These are phyloP conservation scores for Anguilla marmorata DNA, from an alignment of 2,797 vertebrate species.

Conservation along the genomic window DNA sequence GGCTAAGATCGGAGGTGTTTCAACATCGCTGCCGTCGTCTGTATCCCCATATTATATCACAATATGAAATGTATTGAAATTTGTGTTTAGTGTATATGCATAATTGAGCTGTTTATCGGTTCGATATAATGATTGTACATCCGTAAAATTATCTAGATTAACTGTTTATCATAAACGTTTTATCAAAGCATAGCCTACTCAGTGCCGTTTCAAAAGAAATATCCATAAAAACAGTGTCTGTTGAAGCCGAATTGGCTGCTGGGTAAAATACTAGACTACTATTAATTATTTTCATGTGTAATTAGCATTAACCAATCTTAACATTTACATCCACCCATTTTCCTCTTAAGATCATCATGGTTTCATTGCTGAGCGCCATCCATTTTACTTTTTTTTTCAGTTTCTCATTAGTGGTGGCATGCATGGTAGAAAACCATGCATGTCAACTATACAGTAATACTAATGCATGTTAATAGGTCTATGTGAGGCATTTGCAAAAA, in stretches of 20 bases:
- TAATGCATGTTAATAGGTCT: not conserved
- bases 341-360: not conserved
- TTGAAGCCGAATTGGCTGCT: conserved; percentile 27
- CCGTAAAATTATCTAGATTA: conserved; percentile 44
- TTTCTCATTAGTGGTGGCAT: conserved; percentile 14
- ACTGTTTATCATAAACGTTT: conserved; percentile 52
- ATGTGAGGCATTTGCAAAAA: not conserved
- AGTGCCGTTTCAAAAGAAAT: conserved; percentile 10
- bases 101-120: conserved; percentile 52
- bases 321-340: not conserved
- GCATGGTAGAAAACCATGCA: conserved; percentile 5
- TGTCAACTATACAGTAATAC: not conserved
- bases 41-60: not conserved
- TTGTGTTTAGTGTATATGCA: conserved; percentile 45
- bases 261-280: conserved; percentile 25
- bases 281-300: conserved; percentile 16
- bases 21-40: not conserved
- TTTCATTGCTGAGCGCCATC: conserved; percentile 15
- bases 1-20: conserved; percentile 25
- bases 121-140: conserved; percentile 65
- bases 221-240: not conserved
- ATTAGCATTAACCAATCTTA: conserved; percentile 1
- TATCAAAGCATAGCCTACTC: conserved; percentile 14
- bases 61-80: conserved; percentile 14
- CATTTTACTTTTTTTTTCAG: conserved; percentile 26